Base-by-base conservation (phyloP, 2,113 vertebrate species). In the Oxygymnocypris stewartii region DNA sequence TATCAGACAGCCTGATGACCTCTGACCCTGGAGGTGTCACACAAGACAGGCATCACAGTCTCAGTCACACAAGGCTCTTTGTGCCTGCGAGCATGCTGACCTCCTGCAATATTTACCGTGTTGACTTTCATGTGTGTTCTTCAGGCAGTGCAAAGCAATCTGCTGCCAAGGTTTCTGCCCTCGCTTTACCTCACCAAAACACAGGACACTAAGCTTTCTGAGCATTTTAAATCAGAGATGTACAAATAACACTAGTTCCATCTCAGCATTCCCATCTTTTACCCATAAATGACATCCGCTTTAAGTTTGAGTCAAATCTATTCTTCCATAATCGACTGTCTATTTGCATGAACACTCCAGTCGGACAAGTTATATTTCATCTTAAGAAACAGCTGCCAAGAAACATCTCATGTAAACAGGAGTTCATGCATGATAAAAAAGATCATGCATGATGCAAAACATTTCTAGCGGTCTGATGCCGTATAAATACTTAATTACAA, bases 111-210 rank as follows among this genome's bases (percentile, higher is more conserved):
- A 84, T 84, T 84, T 37, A 84, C 47, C 2, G 12, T 47, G 79
- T 71, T 71, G 65, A 71, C 81, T 69, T 83, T 71, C 81, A 73
- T 74, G 67, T 84, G 69, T 84, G 81, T 83, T 84, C 47, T 84
- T 40, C 20, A 73, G 65, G 69, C 35, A 73, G 31, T 11, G 23
- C 31, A 82, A 51, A 82, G 61, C 59, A 67, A 82, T 82, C 63
- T 51, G 16, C n/a, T 49, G 63, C 25, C 63, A 49, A 6, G 18
- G 63, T 71, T 51, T 73, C 25, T 23, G 81, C 28, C 20, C 51
- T 74, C 40, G 11, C 42, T 35, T 10, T 23, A 25, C 28, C 44
- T 69, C 23, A 54, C 16, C 44, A n/a, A 54, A 73, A 57, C 69
- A 57, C 3, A 57, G 18, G 65, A 51, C 63, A 82, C 63, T 13